Evolutionary conservation across 2,797 vertebrate species (phyloP).

Genomic region (Hydrolagus colliei): DNA sequence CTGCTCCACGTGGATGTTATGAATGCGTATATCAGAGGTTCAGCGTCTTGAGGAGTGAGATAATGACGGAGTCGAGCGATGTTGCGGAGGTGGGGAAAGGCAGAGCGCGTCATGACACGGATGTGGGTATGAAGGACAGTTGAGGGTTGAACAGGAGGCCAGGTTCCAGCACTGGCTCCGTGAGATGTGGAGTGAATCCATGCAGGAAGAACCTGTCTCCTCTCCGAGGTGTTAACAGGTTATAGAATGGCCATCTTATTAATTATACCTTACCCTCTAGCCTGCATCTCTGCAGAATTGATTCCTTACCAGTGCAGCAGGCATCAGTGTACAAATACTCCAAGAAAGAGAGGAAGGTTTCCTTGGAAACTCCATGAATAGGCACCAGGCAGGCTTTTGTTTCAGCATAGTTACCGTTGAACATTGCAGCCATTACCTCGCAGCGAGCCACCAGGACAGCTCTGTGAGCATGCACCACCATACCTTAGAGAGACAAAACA

Average conservation of each 20-base stretch:
- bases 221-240: no score
- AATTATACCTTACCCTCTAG: not conserved
- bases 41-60: no score
- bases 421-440: slow-evolving; percentile 96
- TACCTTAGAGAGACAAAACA: slow-evolving; percentile 52
- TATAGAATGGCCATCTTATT: not conserved
- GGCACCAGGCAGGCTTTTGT: slow-evolving; percentile 81
- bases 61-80: no score
- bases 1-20: no score
- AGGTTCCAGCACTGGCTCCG: no score
- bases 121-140: no score
- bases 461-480: slow-evolving; percentile 80
- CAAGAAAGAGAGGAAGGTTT: slow-evolving; percentile 89
- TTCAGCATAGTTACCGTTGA: slow-evolving; percentile 90
- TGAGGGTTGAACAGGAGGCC: no score
- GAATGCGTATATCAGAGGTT: no score
- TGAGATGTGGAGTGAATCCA: no score
- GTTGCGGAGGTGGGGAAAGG: no score
- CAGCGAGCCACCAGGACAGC: slow-evolving; percentile 88
- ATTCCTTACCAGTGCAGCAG: slow-evolving; percentile 82
- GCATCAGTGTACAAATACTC: slow-evolving; percentile 94
- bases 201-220: not conserved
- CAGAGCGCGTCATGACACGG: no score
- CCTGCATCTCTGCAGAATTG: not conserved
- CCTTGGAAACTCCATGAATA: slow-evolving; percentile 88